Evolutionary conservation across 2,888 invertebrate genomes (phyloP), one percentile per base, ranked within the genome.

Genomic region (Drosophila sordidula): DNA sequence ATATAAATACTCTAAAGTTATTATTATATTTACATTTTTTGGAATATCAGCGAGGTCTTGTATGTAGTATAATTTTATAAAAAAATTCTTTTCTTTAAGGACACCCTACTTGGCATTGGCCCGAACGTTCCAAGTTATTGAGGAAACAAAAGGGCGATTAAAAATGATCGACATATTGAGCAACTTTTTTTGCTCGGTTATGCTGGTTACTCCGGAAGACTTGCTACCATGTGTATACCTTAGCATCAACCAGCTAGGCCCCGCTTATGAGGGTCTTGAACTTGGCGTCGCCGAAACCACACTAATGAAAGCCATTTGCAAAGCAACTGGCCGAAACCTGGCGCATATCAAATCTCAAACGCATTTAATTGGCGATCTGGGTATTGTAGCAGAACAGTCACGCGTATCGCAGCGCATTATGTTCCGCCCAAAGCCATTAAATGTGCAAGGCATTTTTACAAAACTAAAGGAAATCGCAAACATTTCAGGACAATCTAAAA

Each of bases 271-370:
- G 92, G 99, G 98, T 93, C 90, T 97, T 26, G 98, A 98, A 91
- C 92, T 97, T 87, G 99, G 99, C n/a, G 95, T 98, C 52, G 99
- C 99, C 0, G 99, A 99, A 90, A 96, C 96, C 0, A 96, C 96
- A 75, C 93, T 99, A 51, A 97, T 98, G 95, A 98, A 98, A 93
- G 98, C 98, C 0, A 96, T 99, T 49, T 97, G 97, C 0, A 96
- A 96, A 90, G 95, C 97, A 66, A 98, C 98, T 4, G 98, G 98
- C 0, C 94, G 98, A 67, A 95, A 96, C 42, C 91, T 97, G 75
- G 95, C 96, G 50, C 97, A 98, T 91, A 95, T 99, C 57, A 97
- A 96, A 92, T 93, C 94, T 0, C 93, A 93, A 57, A 91, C 90
- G 6, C 89, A 92, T 26, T 62, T 80, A 26, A 94, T 94, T 52